A percentile compares a stretch with the other conserved stretches of the same genome.
Conservation (phyloP, 2,113 vertebrate genomes). For the Hippocampus barbouri region DNA sequence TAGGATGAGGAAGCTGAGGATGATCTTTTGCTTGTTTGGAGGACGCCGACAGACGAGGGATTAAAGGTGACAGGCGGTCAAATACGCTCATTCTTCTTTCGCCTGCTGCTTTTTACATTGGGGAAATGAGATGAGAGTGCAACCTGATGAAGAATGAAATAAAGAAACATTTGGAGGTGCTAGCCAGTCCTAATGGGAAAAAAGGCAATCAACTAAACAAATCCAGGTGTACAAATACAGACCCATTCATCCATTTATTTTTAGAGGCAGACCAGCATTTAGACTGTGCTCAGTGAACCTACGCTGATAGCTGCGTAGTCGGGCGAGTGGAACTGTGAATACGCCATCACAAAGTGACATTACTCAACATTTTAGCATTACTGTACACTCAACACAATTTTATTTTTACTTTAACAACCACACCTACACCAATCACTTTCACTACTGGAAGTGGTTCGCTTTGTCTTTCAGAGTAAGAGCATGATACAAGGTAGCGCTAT, state of each 20-base stretch:
- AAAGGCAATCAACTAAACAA: neutral
- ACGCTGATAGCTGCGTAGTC: too few species aligned
- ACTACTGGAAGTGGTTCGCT: too few species aligned
- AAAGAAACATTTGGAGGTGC: neutral
- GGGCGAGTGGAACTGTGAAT: too few species aligned
- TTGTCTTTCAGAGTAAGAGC: too few species aligned
- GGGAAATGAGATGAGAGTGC: constrained; percentile 12
- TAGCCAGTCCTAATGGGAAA: neutral
- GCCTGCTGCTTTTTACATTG: neutral
- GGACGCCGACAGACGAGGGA: constrained; percentile 34
- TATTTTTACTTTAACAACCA: too few species aligned
- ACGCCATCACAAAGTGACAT: too few species aligned
- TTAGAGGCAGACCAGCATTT: neutral
- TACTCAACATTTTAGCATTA: too few species aligned
- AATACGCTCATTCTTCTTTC: constrained; percentile 56
- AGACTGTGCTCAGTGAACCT: too few species aligned
- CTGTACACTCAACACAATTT: too few species aligned
- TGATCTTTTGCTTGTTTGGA: constrained; percentile 32
- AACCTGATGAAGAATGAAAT: neutral
- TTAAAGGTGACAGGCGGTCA: constrained; percentile 41
- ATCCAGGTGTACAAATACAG: neutral
- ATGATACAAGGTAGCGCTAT: too few species aligned
- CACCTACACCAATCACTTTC: too few species aligned
- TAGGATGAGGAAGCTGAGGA: constrained; percentile 6
- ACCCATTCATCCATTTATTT: neutral